A percentile compares a stretch with the other conserved stretches of the same genome.
phyloP scores from a whole-genome alignment of 2,888 invertebrate species.

The Gibbula magus region DNA sequence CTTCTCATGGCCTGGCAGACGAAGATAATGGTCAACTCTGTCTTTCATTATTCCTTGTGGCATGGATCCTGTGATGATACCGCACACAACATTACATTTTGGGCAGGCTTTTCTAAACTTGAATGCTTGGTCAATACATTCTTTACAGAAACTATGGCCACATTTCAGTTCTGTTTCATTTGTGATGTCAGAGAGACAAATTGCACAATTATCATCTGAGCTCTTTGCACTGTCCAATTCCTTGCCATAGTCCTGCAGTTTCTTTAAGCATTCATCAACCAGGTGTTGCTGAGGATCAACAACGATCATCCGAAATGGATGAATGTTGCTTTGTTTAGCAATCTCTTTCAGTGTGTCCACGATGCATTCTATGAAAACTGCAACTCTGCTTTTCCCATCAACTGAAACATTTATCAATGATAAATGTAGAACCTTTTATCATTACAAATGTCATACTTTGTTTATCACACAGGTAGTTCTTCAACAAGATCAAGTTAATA shows the following conservation, averaged over 20 bases:
- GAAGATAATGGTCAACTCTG: background rate
- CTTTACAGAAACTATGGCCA: conserved; percentile 36
- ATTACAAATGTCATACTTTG: too few relatives aligned
- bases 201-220: conserved; percentile 37
- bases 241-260: background rate
- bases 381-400: background rate
- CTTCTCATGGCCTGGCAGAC: conserved; percentile 25
- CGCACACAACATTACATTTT: conserved; percentile 40
- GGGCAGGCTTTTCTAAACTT: conserved; percentile 44
- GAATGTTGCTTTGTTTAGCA: background rate
- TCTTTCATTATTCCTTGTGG: conserved; percentile 42
- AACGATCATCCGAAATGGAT: background rate
- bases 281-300: background rate
- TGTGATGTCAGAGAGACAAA: conserved; percentile 45
- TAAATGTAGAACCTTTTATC: background rate
- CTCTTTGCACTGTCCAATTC: background rate
- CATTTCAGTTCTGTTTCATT: conserved; percentile 47
- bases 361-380: background rate
- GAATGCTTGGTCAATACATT: conserved; percentile 35
- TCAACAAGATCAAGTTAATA: too few relatives aligned
- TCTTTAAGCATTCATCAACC: background rate
- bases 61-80: conserved; percentile 41
- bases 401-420: background rate
- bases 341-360: background rate
- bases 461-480: too few relatives aligned